Conservation (phyloP, 2,888 invertebrate species). For the Oxyteleia sp. region DNA sequence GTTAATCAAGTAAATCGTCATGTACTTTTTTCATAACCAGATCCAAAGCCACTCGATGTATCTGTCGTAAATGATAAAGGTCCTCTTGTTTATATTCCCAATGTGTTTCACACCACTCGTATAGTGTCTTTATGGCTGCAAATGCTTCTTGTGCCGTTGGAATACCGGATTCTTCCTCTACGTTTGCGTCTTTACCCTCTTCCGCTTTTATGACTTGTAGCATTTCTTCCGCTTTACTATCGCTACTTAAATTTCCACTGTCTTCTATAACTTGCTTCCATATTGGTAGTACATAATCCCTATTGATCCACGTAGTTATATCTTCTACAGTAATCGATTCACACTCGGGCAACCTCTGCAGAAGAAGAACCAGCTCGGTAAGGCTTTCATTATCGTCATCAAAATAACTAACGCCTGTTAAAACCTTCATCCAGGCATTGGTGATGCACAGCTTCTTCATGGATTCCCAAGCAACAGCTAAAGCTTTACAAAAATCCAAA, state of each 20-base stretch:
- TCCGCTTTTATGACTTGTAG: constrained; percentile 12
- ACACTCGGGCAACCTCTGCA: constrained; percentile 9
- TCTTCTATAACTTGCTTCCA: constrained; percentile 14
- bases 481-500: constrained; percentile 10
- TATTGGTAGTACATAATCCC: constrained; percentile 9
- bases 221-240: constrained; percentile 3
- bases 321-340: constrained; percentile 7
- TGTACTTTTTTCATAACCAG: constrained; percentile 26
- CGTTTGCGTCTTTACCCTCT: constrained; percentile 17
- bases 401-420: constrained; percentile 13
- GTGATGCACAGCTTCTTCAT: constrained; percentile 11
- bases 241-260: not conserved
- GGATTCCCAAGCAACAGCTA: constrained; percentile 24
- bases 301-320: not conserved
- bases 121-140: constrained; percentile 47
- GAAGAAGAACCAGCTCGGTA: constrained; percentile 1
- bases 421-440: constrained; percentile 25
- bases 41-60: constrained; percentile 27
- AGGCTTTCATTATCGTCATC: constrained; percentile 19
- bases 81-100: constrained; percentile 40
- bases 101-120: constrained; percentile 45
- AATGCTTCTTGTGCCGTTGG: constrained; percentile 42
- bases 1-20: not conserved
- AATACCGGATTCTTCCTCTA: constrained; percentile 34
- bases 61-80: constrained; percentile 31